phyloP scores from a whole-genome alignment of 2,113 vertebrate genomes.

The Paramormyrops kingsleyae region DNA sequence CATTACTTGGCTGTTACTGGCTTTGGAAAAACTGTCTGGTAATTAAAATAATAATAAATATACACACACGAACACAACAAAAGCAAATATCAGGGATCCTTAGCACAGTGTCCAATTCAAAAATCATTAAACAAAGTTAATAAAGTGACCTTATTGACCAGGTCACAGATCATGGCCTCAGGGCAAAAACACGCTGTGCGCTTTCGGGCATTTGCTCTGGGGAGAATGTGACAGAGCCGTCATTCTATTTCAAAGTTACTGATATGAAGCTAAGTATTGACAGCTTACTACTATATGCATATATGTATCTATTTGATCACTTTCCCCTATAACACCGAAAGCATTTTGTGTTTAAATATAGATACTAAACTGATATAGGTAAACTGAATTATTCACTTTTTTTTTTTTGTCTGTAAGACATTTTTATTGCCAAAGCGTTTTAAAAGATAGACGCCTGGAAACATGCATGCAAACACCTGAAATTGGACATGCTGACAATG shows the following conservation, averaged over 20 bases:
- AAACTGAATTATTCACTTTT: neutral
- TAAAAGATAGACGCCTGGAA: neutral
- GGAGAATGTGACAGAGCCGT: neutral
- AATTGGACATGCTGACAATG: neutral
- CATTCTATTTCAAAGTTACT: neutral
- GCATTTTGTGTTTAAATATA: neutral
- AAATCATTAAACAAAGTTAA: neutral
- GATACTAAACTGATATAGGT: neutral
- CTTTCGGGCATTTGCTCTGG: neutral
- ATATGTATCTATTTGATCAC: neutral
- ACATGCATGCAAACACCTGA: neutral
- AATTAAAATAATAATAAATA: neutral
- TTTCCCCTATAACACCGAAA: neutral
- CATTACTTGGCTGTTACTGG: neutral
- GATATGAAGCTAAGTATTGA: neutral
- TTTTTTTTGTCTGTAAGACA: neutral
- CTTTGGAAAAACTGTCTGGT: neutral
- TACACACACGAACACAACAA: neutral
- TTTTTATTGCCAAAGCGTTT: neutral
- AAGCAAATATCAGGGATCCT: neutral
- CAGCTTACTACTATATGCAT: neutral
- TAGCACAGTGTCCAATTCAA: neutral
- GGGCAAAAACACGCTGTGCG: neutral
- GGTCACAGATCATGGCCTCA: neutral
- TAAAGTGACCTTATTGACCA: neutral